Evolutionary conservation across 2,797 vertebrate genomes (phyloP).

Genomic region (Sebastes vulpes): DNA sequence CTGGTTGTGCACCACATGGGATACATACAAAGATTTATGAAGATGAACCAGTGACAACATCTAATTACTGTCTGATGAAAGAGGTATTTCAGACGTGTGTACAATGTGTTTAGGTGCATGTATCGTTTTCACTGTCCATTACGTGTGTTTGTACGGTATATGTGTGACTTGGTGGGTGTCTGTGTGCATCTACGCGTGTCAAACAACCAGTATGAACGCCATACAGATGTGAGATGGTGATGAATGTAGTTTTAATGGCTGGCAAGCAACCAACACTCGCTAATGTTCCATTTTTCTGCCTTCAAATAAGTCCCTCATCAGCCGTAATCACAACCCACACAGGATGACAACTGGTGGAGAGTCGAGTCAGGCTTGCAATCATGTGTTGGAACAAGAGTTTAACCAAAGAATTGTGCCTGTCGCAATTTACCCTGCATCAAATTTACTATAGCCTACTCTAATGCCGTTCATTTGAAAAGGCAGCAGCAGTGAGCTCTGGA

Average conservation of each 20-base stretch:
- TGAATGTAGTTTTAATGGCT: neutral
- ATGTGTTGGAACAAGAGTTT: neutral
- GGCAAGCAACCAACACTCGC: slow-evolving; percentile 1
- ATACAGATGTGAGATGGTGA: neutral
- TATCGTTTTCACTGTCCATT: neutral
- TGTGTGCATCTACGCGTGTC: neutral
- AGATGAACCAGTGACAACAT: neutral
- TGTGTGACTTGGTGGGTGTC: neutral
- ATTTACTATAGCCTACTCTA: neutral
- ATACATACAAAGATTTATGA: neutral
- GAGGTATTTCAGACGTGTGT: neutral
- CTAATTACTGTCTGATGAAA: neutral
- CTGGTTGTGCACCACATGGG: neutral
- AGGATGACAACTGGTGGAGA: neutral
- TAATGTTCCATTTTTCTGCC: neutral
- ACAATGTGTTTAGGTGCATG: neutral
- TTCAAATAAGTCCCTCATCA: slow-evolving; percentile 2
- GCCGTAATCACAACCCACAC: neutral
- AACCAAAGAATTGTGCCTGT: neutral
- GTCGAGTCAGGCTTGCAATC: neutral
- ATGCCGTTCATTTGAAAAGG: neutral
- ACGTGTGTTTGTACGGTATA: neutral
- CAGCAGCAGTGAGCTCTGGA: neutral
- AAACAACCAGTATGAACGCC: neutral
- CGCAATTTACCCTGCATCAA: neutral